Percentiles rank a stretch among this genome's conserved stretches.
Evolutionary conservation across 2,888 invertebrate species (phyloP).

Genomic region (Aromia moschata): DNA sequence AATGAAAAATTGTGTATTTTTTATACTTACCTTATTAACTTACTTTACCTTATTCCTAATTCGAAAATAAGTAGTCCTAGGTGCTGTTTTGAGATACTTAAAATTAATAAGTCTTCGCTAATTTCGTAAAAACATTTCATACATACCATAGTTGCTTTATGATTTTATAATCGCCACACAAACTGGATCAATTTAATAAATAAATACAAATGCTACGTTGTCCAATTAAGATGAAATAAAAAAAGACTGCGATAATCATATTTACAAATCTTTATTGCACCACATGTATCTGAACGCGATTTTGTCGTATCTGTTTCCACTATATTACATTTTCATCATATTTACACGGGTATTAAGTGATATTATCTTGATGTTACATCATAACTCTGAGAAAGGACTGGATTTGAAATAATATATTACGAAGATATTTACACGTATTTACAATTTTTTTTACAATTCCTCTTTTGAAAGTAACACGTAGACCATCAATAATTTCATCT

Average conservation of each 20-base stretch:
- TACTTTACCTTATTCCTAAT: no score
- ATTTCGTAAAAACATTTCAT: no score
- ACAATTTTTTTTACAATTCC: conserved; percentile 10
- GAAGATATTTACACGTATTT: conserved; percentile 8
- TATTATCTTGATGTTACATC: neutral
- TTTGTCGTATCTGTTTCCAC: neutral
- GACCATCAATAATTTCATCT: conserved; percentile 33
- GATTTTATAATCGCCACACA: no score
- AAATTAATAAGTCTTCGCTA: no score
- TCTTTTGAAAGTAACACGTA: conserved; percentile 6
- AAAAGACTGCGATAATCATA: neutral
- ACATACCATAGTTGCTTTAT: no score
- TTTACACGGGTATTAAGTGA: neutral
- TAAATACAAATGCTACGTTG: no score
- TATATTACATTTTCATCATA: neutral
- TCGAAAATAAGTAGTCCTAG: no score
- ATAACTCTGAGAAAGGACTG: neutral
- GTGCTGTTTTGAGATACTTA: no score
- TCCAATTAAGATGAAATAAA: neutral
- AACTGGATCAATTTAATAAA: no score
- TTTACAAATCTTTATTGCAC: neutral
- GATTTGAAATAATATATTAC: neutral
- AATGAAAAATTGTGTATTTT: no score
- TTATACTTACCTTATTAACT: no score
- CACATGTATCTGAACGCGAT: neutral